A percentile compares a stretch with the other conserved stretches of the same genome.
These are phyloP conservation scores for Podargus strigoides DNA, from an alignment of 2,797 vertebrate genomes.

Conservation along the genomic window DNA sequence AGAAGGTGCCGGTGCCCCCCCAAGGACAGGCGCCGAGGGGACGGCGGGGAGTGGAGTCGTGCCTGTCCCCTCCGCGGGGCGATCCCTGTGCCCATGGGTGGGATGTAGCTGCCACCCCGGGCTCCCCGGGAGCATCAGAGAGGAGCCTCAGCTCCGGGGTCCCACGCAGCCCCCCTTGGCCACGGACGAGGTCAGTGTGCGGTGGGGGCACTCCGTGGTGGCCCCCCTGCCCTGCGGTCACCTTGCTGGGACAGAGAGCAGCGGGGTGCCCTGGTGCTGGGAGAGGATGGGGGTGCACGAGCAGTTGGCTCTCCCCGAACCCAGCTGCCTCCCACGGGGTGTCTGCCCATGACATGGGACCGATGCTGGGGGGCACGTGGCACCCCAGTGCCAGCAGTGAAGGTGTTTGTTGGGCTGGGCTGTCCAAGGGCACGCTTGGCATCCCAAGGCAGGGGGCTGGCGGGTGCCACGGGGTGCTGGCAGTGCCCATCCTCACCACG, in stretches of 20 bases:
- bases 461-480: not conserved
- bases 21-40: slow-evolving; percentile 10
- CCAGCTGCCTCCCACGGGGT: accelerated
- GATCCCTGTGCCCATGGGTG: not conserved
- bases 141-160: not conserved
- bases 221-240: not conserved
- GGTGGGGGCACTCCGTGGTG: accelerated
- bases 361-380: not conserved
- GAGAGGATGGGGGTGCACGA: not conserved
- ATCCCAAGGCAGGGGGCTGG: not conserved
- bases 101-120: not conserved
- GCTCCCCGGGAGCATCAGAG: not conserved
- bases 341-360: not conserved
- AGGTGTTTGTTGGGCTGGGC: not conserved
- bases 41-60: not conserved
- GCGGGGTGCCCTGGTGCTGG: not conserved
- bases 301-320: not conserved
- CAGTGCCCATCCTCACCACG: accelerated
- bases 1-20: slow-evolving; percentile 43
- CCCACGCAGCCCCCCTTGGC: not conserved
- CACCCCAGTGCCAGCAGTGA: not conserved
- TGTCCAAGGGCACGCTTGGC: not conserved
- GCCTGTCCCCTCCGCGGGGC: not conserved
- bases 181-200: slow-evolving; percentile 33
- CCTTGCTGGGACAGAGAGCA: not conserved